phyloP scores from a whole-genome alignment of 2,888 invertebrate genomes.

The Oscheius sp. region DNA sequence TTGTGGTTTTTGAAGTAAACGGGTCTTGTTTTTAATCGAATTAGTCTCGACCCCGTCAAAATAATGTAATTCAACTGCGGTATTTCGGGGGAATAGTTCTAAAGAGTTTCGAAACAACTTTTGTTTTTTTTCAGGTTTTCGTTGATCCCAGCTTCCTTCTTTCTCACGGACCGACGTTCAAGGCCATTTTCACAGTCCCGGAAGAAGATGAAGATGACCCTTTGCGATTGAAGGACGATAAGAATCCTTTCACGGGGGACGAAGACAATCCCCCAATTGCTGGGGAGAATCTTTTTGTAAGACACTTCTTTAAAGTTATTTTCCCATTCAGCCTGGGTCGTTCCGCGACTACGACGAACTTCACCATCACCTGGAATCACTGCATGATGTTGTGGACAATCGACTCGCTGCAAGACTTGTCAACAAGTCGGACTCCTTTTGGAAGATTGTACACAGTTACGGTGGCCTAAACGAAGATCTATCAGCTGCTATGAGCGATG shows the following conservation, averaged over 20 bases:
- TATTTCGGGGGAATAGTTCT: background rate
- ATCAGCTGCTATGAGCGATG: constrained; percentile 74
- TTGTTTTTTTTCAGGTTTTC: constrained; percentile 57
- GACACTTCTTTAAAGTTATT: background rate
- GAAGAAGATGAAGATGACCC: constrained; percentile 51
- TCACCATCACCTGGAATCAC: constrained; percentile 60
- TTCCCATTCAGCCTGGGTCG: constrained; percentile 26
- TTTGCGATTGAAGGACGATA: constrained; percentile 25
- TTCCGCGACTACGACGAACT: constrained; percentile 53
- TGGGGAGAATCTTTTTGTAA: constrained; percentile 9
- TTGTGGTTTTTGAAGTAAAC: background rate
- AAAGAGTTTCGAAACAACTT: background rate
- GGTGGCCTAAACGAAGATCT: constrained; percentile 95
- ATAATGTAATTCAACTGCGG: background rate
- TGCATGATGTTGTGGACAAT: constrained; percentile 66
- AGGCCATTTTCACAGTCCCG: constrained; percentile 64
- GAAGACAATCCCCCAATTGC: constrained; percentile 34
- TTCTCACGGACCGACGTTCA: constrained; percentile 55
- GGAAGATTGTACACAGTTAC: constrained; percentile 90
- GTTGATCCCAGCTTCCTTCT: constrained; percentile 60
- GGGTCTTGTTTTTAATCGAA: constrained; percentile 8
- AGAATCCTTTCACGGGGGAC: constrained; percentile 24
- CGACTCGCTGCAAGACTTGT: constrained; percentile 77
- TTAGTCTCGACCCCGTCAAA: constrained; percentile 10
- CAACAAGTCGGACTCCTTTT: constrained; percentile 53